Evolutionary conservation across 2,888 invertebrate genomes (phyloP).

Genomic region (Bombylius major): DNA sequence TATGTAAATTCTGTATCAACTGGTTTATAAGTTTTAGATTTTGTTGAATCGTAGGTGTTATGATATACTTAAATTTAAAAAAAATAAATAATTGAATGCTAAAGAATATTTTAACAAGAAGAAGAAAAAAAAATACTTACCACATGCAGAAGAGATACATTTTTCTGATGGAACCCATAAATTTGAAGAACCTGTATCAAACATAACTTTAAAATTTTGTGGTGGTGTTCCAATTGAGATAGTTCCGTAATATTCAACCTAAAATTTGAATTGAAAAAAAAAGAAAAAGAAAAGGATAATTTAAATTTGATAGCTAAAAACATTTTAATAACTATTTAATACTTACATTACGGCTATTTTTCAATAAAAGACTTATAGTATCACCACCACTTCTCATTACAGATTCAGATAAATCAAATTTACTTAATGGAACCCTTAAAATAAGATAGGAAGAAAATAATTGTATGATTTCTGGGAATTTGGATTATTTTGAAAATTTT

Average conservation of each 20-base stretch:
- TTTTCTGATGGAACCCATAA: conserved; percentile 98
- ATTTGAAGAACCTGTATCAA: conserved; percentile 98
- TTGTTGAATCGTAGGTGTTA: conserved; percentile 84
- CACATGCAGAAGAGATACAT: conserved; percentile 73
- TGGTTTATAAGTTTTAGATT: conserved; percentile 65
- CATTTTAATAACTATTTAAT: too few species aligned
- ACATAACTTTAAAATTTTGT: conserved; percentile 87
- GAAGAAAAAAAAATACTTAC: conserved; percentile 42
- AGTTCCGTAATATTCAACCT: conserved; percentile 93
- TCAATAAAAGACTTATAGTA: too few species aligned
- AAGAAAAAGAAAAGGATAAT: conserved; percentile 13
- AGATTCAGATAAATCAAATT: too few species aligned
- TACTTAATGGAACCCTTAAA: too few species aligned
- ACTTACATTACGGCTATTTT: too few species aligned
- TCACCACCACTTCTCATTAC: too few species aligned
- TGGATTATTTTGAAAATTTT: too few species aligned
- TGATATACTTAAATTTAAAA: conserved; percentile 59
- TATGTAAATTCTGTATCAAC: conserved; percentile 91
- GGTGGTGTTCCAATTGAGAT: conserved; percentile 86
- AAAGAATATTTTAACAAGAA: neutral
- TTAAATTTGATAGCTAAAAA: too few species aligned
- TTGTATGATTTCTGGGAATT: too few species aligned
- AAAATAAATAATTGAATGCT: neutral
- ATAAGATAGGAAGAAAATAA: too few species aligned
- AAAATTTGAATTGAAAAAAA: conserved; percentile 11